Percentiles rank a stretch among this genome's conserved stretches.
phyloP scores from a whole-genome alignment of 1,140 invertebrate species.

The Drosophila tristis region DNA sequence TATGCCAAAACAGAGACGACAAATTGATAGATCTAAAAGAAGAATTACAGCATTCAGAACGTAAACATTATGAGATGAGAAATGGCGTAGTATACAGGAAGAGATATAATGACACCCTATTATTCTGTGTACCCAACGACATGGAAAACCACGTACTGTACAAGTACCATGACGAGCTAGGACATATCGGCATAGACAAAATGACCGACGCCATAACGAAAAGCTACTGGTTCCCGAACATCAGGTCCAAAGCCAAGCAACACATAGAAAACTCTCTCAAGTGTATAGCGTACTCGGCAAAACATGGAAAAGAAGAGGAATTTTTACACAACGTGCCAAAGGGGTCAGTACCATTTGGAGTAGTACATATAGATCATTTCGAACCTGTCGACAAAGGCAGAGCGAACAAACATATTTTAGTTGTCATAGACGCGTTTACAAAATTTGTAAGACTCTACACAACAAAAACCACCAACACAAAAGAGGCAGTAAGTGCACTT shows the following conservation, averaged over 20 bases:
- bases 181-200: conserved; percentile 35
- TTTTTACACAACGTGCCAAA: background rate
- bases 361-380: conserved; percentile 7
- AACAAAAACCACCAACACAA: background rate
- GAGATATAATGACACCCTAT: background rate
- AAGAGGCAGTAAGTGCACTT: background rate
- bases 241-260: conserved; percentile 54
- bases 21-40: too few species aligned
- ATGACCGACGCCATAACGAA: conserved; percentile 37
- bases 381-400: conserved; percentile 2
- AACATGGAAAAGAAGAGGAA: background rate
- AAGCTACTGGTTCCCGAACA: conserved; percentile 65
- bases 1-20: background rate
- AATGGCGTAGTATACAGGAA: conserved; percentile 1
- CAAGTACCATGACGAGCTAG: conserved; percentile 3
- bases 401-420: conserved; percentile 9
- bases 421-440: background rate
- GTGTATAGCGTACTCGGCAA: background rate
- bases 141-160: background rate
- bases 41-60: background rate
- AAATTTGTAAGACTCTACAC: background rate
- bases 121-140: background rate
- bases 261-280: conserved; percentile 46
- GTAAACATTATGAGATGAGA: background rate
- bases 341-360: background rate